Base-by-base conservation (phyloP, 1,140 invertebrate species). In the Ceratina japonica region DNA sequence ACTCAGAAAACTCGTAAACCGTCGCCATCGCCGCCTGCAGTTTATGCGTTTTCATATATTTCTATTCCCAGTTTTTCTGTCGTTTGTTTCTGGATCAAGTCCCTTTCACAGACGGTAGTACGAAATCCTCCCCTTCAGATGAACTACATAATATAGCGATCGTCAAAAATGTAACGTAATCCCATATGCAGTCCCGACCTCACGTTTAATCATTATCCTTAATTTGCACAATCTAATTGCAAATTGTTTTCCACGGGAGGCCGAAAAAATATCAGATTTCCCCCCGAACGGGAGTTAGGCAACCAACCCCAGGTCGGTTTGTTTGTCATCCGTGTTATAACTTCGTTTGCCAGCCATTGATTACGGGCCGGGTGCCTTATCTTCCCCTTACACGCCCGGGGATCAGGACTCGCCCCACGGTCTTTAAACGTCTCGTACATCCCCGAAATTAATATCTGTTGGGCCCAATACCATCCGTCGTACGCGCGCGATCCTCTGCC, bases 361-460 rank as follows among this genome's bases (percentile, higher is more conserved):
- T 91, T 91, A 90, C 75, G 74, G 80, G 82, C 83, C 81, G 87
- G 87, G 86, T 87, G 88, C 88, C 91, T 92, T 92, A 92, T 92
- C 91, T 92, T 90, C 79, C 87, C 89, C 87, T 90, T 87, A 85
- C 91, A 90, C 90, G 89, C 90, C 87, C 84, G 84, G 87, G 89
- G 88, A 88, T 88, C 86, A 85, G 86, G 87, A 86, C 89, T 86
- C 89, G 37, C 68, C 87, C 86, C 82, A 22, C 56, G 81, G 87
- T 71, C 86, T 89, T 89, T 87, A 89, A 90, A 91, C 90, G 91
- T 91, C 89, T 88, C 89, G 84, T 89, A 90, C 90, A 89, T 90
- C 88, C 89, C 85, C 81, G 81, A 91, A 92, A 92, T 92, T 92
- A 92, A 92, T 92, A 92, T 92, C 89, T 82, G 88, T 88, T 90